Evolutionary conservation across 2,888 invertebrate species (phyloP), one percentile per base, ranked within the genome.

Genomic region (Thecophora atra): DNA sequence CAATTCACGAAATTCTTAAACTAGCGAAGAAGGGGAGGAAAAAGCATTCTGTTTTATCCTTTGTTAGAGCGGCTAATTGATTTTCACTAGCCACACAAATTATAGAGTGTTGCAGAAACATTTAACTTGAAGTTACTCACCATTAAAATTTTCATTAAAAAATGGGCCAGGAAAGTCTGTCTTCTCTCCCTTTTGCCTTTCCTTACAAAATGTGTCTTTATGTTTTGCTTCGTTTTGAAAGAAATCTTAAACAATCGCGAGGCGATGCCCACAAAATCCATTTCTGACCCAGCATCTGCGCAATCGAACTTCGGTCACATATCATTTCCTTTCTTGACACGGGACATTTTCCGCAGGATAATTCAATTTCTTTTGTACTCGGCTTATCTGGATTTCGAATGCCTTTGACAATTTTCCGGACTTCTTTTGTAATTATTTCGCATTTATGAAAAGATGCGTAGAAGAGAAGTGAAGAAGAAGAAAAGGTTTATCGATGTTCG

Each of bases 221-320:
- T n/a, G n/a, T n/a, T 44, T 44, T 44, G 15, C 4, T 11, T 54
- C 5, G 19, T 54, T 21, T 54, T 19, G 4, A 11, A 21, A 21
- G 54, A 13, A 54, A 54, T 54, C 21, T 21, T n/a, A 21, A 19
- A 54, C 8, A 11, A 11, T n/a, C 7, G 54, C 54, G 1, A 11
- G 54, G 24, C 28, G 44, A 17, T 56, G 37, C 44, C 30, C 13
- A 37, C 37, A 19, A 51, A 51, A 13, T 8, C 15, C 26, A n/a
- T n/a, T 42, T 65, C 28, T 28, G 52, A 44, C 63, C 63, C 19
- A 69, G 71, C 74, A 74, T 67, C 74, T 74, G 74, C 72, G 71
- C 70, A 26, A 72, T 72, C 72, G 63, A 58, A 51, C 11, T 17
- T 17, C 26, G 60, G 30, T 66, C 70, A 70, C 56, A 72, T 68